These are phyloP conservation scores for Toxotes jaculatrix DNA, from an alignment of 2,113 vertebrate species.

Conservation along the genomic window DNA sequence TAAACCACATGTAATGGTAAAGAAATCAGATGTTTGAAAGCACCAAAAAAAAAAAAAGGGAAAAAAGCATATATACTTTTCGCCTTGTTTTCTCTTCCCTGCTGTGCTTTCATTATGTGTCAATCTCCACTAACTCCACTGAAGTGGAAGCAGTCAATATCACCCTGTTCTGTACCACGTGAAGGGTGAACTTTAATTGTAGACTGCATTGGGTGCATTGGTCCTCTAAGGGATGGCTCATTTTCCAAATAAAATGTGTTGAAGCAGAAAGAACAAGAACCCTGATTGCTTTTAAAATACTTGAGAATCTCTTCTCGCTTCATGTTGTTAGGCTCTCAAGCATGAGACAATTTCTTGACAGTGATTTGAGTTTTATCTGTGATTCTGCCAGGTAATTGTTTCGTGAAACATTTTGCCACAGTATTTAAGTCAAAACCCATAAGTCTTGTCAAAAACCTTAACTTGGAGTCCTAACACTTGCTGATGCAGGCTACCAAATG, in stretches of 20 bases:
- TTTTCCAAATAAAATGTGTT: constrained; percentile 73
- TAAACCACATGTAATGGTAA: constrained; percentile 21
- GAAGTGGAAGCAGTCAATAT: constrained; percentile 83
- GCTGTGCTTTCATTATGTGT: constrained; percentile 78
- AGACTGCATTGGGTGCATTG: constrained; percentile 68
- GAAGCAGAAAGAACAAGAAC: constrained; percentile 75
- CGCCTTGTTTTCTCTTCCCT: constrained; percentile 44
- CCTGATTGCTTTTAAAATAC: constrained; percentile 72
- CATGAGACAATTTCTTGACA: not conserved
- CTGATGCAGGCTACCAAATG: not conserved
- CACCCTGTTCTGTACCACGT: constrained; percentile 70
- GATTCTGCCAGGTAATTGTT: not conserved
- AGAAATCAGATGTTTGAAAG: constrained; percentile 31
- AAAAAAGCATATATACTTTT: constrained; percentile 47
- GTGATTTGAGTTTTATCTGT: constrained; percentile 12
- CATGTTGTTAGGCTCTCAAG: not conserved
- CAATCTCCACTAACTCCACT: constrained; percentile 77
- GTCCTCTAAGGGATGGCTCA: constrained; percentile 71
- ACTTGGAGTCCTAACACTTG: not conserved
- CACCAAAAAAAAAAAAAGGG: not conserved
- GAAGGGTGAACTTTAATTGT: constrained; percentile 75
- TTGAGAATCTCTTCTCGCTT: constrained; percentile 1
- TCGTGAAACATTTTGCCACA: constrained; percentile 1
- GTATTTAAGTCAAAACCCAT: not conserved
- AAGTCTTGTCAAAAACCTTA: not conserved